These are phyloP conservation scores for Scaptomyza graminum DNA, from an alignment of 1,140 invertebrate genomes.

Conservation along the genomic window DNA sequence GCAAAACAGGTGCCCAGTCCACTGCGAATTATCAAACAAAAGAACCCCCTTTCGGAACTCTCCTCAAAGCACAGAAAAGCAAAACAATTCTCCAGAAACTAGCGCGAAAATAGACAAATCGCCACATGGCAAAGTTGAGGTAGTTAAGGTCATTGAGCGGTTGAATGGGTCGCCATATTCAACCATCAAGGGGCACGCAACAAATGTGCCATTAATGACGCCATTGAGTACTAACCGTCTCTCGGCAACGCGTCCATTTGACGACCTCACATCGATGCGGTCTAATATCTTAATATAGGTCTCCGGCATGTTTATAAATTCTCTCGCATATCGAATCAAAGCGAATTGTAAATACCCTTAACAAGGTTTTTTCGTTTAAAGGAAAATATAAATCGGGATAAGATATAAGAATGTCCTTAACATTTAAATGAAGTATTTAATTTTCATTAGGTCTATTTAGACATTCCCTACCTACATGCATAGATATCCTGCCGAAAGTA, in stretches of 20 bases:
- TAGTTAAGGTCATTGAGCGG: not conserved
- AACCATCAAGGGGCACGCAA: slow-evolving; percentile 58
- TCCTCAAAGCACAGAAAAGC: no score
- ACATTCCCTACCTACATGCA: not conserved
- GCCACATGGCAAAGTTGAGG: not conserved
- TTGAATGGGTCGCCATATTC: not conserved
- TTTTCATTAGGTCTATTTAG: no score
- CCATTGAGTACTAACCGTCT: slow-evolving; percentile 39
- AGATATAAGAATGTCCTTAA: no score
- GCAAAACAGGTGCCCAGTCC: slow-evolving; percentile 23
- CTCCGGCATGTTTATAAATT: not conserved
- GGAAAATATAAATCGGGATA: not conserved
- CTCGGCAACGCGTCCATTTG: slow-evolving; percentile 7
- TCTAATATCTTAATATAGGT: slow-evolving; percentile 13
- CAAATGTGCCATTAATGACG: slow-evolving; percentile 65
- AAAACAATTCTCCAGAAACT: not conserved
- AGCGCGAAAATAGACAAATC: not conserved
- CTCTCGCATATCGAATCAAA: not conserved
- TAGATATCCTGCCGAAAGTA: not conserved
- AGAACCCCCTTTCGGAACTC: not conserved
- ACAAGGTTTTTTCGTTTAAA: not conserved
- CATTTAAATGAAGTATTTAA: no score
- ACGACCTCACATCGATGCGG: slow-evolving; percentile 16
- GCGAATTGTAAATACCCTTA: slow-evolving; percentile 20
- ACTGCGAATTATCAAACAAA: not conserved